These are phyloP conservation scores for Chondrosia reniformis DNA, from an alignment of 37 sponge, comb jelly and placozoan genomes.

Conservation along the genomic window DNA sequence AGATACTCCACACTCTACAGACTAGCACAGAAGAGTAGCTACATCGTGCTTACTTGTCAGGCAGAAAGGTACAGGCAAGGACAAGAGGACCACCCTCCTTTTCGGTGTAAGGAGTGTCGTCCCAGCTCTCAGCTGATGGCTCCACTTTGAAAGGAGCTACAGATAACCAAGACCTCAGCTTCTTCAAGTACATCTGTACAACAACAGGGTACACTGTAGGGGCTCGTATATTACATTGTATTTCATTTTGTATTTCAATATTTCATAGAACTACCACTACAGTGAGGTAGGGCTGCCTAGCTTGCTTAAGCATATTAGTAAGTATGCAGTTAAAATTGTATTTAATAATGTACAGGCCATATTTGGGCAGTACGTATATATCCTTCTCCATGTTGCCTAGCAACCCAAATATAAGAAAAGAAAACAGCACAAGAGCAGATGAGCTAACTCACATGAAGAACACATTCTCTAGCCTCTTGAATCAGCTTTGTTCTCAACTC, in stretches of 20 bases:
- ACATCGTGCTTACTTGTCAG: conserved; percentile 51
- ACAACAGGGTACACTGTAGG: too few relatives aligned
- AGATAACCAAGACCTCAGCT: conserved; percentile 69
- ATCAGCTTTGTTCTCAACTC: conserved; percentile 74
- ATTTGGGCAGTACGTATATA: too few relatives aligned
- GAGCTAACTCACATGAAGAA: conserved; percentile 68
- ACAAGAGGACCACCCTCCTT: conserved; percentile 42
- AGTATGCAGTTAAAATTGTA: too few relatives aligned
- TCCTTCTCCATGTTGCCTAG: too few relatives aligned
- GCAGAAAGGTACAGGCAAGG: conserved; percentile 54
- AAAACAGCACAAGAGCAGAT: too few relatives aligned
- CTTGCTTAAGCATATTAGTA: too few relatives aligned
- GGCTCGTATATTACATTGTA: too few relatives aligned
- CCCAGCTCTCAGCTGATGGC: conserved; percentile 2
- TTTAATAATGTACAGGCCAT: too few relatives aligned
- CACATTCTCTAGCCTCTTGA: conserved; percentile 82
- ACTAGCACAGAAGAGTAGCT: neutral
- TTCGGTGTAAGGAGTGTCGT: neutral
- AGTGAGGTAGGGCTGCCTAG: too few relatives aligned
- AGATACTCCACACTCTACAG: neutral
- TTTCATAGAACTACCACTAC: too few relatives aligned
- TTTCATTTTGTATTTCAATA: too few relatives aligned
- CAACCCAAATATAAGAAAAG: too few relatives aligned
- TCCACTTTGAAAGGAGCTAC: conserved; percentile 51
- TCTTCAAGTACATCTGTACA: conserved; percentile 34